Evolutionary conservation across 2,113 vertebrate genomes (phyloP).

Genomic region (Ciconia boyciana): DNA sequence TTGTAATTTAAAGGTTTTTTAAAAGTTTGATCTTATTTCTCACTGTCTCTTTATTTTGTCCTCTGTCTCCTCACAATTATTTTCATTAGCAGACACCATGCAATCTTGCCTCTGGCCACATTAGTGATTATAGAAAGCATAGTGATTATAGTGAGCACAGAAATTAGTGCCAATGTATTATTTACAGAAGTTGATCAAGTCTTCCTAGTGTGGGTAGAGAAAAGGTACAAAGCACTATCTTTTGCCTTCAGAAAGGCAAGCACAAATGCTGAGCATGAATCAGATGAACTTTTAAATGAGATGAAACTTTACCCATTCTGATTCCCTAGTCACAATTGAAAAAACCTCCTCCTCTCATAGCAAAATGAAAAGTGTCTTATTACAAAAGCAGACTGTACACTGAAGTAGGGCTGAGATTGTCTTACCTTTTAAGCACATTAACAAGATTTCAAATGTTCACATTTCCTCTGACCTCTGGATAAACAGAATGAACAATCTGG

Average conservation of each 20-base stretch:
- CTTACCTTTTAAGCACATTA: background rate
- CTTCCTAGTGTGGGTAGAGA: background rate
- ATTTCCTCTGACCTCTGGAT: background rate
- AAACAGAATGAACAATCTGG: background rate
- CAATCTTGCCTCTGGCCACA: background rate
- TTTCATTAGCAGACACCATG: background rate
- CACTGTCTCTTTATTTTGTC: background rate
- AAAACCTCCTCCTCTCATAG: background rate
- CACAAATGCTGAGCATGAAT: background rate
- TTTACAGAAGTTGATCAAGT: background rate
- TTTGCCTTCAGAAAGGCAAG: background rate
- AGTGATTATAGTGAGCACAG: background rate
- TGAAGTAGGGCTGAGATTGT: background rate
- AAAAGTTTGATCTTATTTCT: background rate
- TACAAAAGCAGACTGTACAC: background rate
- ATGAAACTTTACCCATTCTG: background rate
- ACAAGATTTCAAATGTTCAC: background rate
- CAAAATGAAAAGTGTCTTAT: background rate
- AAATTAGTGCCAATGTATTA: slow-evolving; percentile 7
- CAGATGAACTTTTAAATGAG: background rate
- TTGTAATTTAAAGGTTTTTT: background rate
- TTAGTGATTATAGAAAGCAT: too few species aligned
- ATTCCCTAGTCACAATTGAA: background rate
- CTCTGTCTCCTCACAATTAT: background rate
- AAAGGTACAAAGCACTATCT: background rate